Percentiles rank a stretch among this genome's conserved stretches.
phyloP scores from a whole-genome alignment of 1,140 invertebrate species.

The Melanaphis sacchari region DNA sequence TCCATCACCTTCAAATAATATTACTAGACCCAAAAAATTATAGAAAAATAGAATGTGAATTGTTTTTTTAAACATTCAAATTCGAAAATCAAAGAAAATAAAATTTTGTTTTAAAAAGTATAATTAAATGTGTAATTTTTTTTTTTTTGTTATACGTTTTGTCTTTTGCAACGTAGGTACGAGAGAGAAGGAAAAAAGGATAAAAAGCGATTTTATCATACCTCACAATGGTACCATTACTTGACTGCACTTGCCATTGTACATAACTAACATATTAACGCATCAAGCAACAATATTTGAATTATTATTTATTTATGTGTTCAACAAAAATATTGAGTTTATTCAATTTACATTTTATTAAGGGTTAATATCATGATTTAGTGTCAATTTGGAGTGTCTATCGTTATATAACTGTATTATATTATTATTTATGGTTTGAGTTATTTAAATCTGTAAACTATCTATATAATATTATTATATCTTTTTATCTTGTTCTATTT shows the following conservation, averaged over 20 bases:
- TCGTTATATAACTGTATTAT: background rate
- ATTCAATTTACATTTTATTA: background rate
- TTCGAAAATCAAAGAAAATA: too few relatives aligned
- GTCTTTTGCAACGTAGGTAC: background rate
- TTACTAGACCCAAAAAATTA: background rate
- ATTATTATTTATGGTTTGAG: background rate
- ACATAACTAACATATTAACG: background rate
- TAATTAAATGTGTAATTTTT: background rate
- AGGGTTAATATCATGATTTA: background rate
- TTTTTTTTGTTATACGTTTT: background rate
- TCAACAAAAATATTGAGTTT: background rate
- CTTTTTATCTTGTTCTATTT: background rate
- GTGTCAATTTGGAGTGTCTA: background rate
- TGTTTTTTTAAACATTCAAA: background rate
- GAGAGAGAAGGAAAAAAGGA: background rate
- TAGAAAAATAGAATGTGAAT: background rate
- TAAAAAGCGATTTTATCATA: background rate
- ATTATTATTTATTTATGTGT: background rate
- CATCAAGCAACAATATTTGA: background rate
- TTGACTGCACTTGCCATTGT: background rate
- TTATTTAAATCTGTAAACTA: background rate
- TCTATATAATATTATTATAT: background rate
- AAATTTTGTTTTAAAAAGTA: too few relatives aligned
- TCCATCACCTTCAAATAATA: background rate
- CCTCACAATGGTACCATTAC: background rate